These are phyloP conservation scores for Melitaea athalia DNA, from an alignment of 2,888 invertebrate species.

Conservation along the genomic window DNA sequence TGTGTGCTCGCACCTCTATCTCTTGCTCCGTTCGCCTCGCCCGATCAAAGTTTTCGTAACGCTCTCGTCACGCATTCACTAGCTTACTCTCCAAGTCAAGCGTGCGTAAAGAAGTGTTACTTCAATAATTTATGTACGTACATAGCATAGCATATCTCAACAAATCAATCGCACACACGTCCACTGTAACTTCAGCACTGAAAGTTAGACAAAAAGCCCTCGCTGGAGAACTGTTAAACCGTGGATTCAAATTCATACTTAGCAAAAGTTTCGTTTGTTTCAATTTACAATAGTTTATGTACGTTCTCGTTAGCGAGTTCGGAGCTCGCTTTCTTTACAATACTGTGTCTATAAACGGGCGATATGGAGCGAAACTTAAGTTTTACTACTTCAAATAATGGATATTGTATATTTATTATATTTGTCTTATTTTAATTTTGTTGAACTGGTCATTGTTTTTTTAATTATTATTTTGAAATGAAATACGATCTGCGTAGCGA, in stretches of 20 bases:
- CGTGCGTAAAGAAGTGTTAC: too few relatives aligned
- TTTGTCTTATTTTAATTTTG: neutral
- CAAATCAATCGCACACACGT: neutral
- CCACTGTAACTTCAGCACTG: constrained; percentile 5
- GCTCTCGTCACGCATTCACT: too few relatives aligned
- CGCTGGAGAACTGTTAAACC: constrained; percentile 26
- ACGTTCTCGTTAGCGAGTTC: constrained; percentile 20
- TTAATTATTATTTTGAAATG: too few relatives aligned
- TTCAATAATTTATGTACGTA: too few relatives aligned
- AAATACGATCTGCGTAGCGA: too few relatives aligned
- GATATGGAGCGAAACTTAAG: neutral
- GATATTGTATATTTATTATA: neutral
- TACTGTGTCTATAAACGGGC: constrained; percentile 7
- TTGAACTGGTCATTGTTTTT: too few relatives aligned
- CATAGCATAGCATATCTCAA: neutral
- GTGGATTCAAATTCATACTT: constrained; percentile 41
- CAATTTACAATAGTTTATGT: constrained; percentile 35
- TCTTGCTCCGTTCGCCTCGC: too few relatives aligned
- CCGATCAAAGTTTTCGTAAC: too few relatives aligned
- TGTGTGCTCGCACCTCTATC: too few relatives aligned
- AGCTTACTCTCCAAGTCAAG: too few relatives aligned
- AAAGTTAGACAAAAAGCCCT: constrained; percentile 24
- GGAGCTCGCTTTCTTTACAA: constrained; percentile 13
- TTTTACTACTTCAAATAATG: neutral
- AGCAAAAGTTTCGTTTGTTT: constrained; percentile 35